These are phyloP conservation scores for Salarias fasciatus DNA, from an alignment of 2,797 vertebrate species.

Conservation along the genomic window DNA sequence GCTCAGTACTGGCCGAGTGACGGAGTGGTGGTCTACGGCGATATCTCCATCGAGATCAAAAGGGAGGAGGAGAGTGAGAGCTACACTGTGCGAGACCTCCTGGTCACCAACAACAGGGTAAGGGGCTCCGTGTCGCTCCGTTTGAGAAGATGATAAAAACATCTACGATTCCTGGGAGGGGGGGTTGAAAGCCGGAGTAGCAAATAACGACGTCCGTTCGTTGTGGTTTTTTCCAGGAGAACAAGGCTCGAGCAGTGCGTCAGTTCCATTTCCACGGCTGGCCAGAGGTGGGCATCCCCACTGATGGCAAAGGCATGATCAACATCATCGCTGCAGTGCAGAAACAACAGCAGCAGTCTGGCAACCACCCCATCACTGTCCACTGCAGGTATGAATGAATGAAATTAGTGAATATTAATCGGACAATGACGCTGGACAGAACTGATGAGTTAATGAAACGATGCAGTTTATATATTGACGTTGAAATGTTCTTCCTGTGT, in stretches of 20 bases:
- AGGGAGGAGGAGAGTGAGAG: constrained; percentile 97
- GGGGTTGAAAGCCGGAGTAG: no score
- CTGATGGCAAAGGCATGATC: constrained; percentile 97
- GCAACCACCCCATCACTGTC: constrained; percentile 97
- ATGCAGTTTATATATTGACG: constrained; percentile 1
- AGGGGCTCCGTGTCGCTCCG: no score
- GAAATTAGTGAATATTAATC: no score
- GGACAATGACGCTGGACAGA: no score
- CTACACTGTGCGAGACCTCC: constrained; percentile 94
- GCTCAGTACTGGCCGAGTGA: constrained; percentile 97
- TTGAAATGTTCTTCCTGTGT: not conserved
- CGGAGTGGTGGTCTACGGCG: constrained; percentile 87
- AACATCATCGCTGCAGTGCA: constrained; percentile 97
- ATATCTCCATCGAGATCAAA: constrained; percentile 95
- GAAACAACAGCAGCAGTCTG: constrained; percentile 98
- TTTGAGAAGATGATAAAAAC: no score
- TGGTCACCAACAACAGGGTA: constrained; percentile 96
- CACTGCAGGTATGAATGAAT: constrained; percentile 99
- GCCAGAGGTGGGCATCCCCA: constrained; percentile 97
- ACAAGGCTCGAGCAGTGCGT: constrained; percentile 93
- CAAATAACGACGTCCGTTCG: no score
- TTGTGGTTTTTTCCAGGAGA: constrained; percentile 85
- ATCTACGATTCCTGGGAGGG: no score
- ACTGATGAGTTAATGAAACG: no score
- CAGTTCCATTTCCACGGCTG: constrained; percentile 99